These are phyloP conservation scores for Chrysogorgia sp. DNA, from an alignment of 92 coral and sea anemone species.

Conservation along the genomic window DNA sequence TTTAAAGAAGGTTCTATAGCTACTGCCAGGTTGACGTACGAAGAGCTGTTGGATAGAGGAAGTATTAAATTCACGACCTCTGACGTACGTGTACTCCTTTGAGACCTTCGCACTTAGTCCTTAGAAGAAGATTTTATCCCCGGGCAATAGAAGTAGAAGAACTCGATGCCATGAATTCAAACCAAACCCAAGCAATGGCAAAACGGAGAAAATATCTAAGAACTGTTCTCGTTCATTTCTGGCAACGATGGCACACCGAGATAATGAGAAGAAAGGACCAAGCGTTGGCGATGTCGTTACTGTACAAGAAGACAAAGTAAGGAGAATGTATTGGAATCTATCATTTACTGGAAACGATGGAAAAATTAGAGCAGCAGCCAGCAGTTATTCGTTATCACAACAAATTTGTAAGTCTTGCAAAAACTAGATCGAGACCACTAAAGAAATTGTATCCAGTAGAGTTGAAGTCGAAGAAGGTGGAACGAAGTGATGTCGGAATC, in stretches of 20 bases:
- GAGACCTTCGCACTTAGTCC: slow-evolving; percentile 9
- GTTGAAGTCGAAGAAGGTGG: background rate
- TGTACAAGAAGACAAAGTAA: slow-evolving; percentile 32
- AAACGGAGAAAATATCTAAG: background rate
- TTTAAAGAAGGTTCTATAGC: slow-evolving; percentile 12
- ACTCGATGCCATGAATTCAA: background rate
- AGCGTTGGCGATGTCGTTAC: slow-evolving; percentile 27
- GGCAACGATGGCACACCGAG: slow-evolving; percentile 29
- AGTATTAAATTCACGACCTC: too few relatives aligned
- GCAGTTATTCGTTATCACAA: background rate
- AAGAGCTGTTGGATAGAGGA: slow-evolving; percentile 9
- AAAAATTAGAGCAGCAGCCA: slow-evolving; percentile 35
- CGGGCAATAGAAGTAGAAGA: background rate
- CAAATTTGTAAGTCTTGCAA: background rate
- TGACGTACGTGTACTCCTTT: slow-evolving; percentile 2
- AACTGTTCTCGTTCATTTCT: background rate
- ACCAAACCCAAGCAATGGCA: background rate
- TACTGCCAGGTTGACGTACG: slow-evolving; percentile 7
- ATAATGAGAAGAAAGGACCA: slow-evolving; percentile 32
- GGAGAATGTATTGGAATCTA: slow-evolving; percentile 34
- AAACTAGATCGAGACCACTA: background rate
- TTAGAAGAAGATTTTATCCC: background rate
- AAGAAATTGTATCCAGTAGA: background rate
- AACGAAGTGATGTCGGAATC: background rate
- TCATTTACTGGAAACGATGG: slow-evolving; percentile 28